Evolutionary conservation across 2,888 invertebrate genomes (phyloP).

Genomic region (Sesia bembeciformis): DNA sequence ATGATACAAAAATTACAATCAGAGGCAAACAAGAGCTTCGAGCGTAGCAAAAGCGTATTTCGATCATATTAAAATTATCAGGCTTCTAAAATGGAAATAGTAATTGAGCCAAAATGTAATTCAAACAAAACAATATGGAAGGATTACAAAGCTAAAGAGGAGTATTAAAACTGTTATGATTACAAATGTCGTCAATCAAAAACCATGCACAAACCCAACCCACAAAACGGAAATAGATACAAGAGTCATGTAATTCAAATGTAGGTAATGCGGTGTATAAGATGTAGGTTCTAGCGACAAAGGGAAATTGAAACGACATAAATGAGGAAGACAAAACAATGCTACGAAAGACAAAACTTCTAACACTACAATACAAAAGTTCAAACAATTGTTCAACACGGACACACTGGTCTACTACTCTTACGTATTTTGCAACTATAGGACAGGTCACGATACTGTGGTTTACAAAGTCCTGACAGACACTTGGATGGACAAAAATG

Average conservation of each 20-base stretch:
- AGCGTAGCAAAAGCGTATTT: constrained; percentile 50
- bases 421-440: constrained; percentile 68
- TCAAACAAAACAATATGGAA: constrained; percentile 37
- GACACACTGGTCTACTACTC: constrained; percentile 37
- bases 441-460: constrained; percentile 66
- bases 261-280: not conserved
- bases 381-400: constrained; percentile 39
- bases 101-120: constrained; percentile 68
- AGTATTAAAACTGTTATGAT: not conserved
- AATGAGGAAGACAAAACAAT: constrained; percentile 34
- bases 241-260: not conserved
- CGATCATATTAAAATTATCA: constrained; percentile 28
- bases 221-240: constrained; percentile 12
- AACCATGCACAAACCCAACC: constrained; percentile 9
- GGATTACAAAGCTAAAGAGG: constrained; percentile 4
- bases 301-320: constrained; percentile 33
- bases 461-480: constrained; percentile 59
- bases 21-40: constrained; percentile 47
- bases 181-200: not conserved
- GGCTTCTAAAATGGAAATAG: constrained; percentile 51
- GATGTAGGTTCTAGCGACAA: constrained; percentile 4
- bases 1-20: constrained; percentile 27
- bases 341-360: constrained; percentile 41
- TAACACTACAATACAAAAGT: constrained; percentile 39
- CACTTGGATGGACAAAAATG: constrained; percentile 45